phyloP scores from a whole-genome alignment of 2,888 invertebrate genomes.

The Clusia tigrina region DNA sequence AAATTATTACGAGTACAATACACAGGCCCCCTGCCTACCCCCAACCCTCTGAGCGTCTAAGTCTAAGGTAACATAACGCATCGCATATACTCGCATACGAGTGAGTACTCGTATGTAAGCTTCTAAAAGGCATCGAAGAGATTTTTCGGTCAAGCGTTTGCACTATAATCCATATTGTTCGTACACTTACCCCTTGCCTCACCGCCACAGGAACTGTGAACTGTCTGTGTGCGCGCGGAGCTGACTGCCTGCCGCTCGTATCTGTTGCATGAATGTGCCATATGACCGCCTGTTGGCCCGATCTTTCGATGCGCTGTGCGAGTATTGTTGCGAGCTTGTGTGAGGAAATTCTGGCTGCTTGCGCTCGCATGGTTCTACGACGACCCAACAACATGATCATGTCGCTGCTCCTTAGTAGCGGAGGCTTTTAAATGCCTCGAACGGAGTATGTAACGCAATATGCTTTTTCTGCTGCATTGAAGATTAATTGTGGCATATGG shows the following conservation, averaged over 20 bases:
- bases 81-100: not conserved
- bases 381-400: not conserved
- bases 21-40: slow-evolving; percentile 20
- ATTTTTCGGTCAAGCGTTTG: slow-evolving; percentile 25
- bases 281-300: not conserved
- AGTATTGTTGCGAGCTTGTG: not conserved
- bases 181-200: not conserved
- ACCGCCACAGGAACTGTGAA: not conserved
- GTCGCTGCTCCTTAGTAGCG: not conserved
- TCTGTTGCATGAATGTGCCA: not conserved
- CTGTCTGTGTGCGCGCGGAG: not conserved
- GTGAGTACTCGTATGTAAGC: not conserved
- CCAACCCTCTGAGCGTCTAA: slow-evolving; percentile 38
- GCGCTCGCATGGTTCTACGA: not conserved
- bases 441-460: not conserved
- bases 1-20: not conserved
- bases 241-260: not conserved
- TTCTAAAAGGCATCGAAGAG: not conserved
- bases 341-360: slow-evolving; percentile 1
- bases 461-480: slow-evolving; percentile 17
- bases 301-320: not conserved
- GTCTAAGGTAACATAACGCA: not conserved
- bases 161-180: slow-evolving; percentile 44
- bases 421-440: not conserved
- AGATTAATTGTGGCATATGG: slow-evolving; percentile 58